Conservation (phyloP, 2,113 vertebrate species). For the Pygoscelis antarcticus region DNA sequence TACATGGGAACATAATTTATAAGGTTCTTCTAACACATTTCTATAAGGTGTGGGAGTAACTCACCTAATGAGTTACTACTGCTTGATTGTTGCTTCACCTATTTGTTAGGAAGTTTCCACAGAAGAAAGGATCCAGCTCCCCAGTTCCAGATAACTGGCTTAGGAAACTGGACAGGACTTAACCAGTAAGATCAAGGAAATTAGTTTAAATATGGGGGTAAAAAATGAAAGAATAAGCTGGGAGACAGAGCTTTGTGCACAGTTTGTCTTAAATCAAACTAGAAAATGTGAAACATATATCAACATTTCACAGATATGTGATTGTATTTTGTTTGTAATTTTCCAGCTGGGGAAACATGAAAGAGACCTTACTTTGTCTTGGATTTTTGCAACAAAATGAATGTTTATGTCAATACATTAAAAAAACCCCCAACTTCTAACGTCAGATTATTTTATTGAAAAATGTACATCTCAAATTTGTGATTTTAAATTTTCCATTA, state of each 20-base stretch:
- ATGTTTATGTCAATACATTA: background rate
- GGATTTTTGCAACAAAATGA: background rate
- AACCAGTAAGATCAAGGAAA: background rate
- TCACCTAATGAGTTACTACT: background rate
- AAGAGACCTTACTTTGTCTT: background rate
- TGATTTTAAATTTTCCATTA: background rate
- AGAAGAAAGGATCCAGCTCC: background rate
- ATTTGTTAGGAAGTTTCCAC: background rate
- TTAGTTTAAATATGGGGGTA: background rate
- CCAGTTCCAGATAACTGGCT: background rate
- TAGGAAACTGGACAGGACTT: background rate
- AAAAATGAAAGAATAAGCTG: background rate
- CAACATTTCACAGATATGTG: rapidly evolving
- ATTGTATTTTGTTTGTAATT: background rate
- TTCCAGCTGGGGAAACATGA: background rate
- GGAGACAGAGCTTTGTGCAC: background rate
- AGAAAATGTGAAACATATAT: background rate
- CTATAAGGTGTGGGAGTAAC: background rate
- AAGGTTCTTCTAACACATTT: background rate
- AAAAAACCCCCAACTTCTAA: background rate
- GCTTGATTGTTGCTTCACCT: background rate
- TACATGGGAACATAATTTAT: background rate
- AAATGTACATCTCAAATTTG: background rate
- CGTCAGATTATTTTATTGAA: background rate
- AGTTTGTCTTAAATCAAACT: background rate